Evolutionary conservation across 2,888 invertebrate species (phyloP).

Genomic region (Athalia cordata): DNA sequence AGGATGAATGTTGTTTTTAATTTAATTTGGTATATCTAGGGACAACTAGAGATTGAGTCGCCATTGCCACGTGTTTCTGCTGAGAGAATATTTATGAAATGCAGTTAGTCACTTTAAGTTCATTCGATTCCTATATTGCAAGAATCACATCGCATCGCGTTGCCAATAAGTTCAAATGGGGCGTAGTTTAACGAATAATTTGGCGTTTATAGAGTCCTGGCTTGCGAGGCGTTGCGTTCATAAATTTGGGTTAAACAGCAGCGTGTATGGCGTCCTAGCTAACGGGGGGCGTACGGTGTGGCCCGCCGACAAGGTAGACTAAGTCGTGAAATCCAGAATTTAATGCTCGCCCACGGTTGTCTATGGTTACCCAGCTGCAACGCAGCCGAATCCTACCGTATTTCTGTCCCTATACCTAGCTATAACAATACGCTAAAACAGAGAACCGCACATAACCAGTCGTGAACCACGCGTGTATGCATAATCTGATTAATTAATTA

Average conservation of each 20-base stretch:
- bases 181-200: slow-evolving; percentile 30
- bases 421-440: slow-evolving; percentile 1
- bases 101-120: neutral
- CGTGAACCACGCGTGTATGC: neutral
- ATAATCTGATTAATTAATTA: slow-evolving; percentile 38
- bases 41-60: too few species aligned
- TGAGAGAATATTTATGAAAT: neutral
- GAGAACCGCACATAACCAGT: neutral
- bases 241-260: slow-evolving; percentile 35
- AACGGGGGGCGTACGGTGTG: slow-evolving; percentile 29
- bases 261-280: slow-evolving; percentile 6
- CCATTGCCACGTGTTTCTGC: too few species aligned
- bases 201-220: slow-evolving; percentile 37
- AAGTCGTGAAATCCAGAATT: slow-evolving; percentile 32
- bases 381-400: neutral
- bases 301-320: slow-evolving; percentile 42
- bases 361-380: slow-evolving; percentile 34
- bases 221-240: slow-evolving; percentile 31
- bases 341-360: slow-evolving; percentile 21
- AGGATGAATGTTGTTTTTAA: neutral
- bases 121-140: too few species aligned
- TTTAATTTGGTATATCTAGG: neutral
- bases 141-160: neutral
- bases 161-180: neutral
- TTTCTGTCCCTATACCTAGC: neutral